These are phyloP conservation scores for Lasioglossum figueresi DNA, from an alignment of 2,888 invertebrate genomes.

Conservation along the genomic window DNA sequence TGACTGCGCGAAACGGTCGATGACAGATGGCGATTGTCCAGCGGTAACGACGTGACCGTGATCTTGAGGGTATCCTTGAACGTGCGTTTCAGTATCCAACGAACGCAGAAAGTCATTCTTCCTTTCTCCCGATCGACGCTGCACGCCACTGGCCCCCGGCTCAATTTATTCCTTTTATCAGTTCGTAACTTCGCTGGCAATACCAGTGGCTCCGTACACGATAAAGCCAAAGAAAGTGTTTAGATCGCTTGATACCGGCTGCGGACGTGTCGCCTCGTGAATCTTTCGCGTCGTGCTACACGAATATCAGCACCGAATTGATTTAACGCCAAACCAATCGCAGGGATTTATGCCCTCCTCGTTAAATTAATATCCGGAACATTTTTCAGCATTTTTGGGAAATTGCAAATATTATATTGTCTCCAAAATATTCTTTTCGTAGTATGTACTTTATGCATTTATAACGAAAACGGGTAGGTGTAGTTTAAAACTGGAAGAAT, in stretches of 20 bases:
- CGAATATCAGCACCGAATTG: background rate
- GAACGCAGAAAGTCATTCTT: constrained; percentile 63
- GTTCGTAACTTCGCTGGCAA: constrained; percentile 46
- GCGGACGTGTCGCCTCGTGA: background rate
- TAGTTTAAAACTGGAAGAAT: too few species aligned
- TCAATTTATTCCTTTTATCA: constrained; percentile 52
- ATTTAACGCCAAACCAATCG: background rate
- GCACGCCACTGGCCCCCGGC: constrained; percentile 20
- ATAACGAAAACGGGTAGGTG: too few species aligned
- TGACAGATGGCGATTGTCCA: constrained; percentile 59
- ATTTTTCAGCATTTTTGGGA: background rate
- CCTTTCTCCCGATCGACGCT: constrained; percentile 58
- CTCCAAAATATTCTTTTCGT: too few species aligned
- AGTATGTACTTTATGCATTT: too few species aligned
- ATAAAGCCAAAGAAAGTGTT: constrained; percentile 44
- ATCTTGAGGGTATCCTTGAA: constrained; percentile 70
- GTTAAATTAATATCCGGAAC: background rate
- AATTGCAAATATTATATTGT: background rate
- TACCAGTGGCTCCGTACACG: constrained; percentile 48
- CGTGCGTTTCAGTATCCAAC: constrained; percentile 60
- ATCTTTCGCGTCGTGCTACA: constrained; percentile 26
- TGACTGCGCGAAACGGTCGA: constrained; percentile 34
- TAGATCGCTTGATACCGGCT: constrained; percentile 28
- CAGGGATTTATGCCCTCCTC: background rate
- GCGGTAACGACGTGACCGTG: constrained; percentile 65